Evolutionary conservation across 2,888 invertebrate species (phyloP), one percentile per base, ranked within the genome.

Genomic region (Cybosia mesomella): DNA sequence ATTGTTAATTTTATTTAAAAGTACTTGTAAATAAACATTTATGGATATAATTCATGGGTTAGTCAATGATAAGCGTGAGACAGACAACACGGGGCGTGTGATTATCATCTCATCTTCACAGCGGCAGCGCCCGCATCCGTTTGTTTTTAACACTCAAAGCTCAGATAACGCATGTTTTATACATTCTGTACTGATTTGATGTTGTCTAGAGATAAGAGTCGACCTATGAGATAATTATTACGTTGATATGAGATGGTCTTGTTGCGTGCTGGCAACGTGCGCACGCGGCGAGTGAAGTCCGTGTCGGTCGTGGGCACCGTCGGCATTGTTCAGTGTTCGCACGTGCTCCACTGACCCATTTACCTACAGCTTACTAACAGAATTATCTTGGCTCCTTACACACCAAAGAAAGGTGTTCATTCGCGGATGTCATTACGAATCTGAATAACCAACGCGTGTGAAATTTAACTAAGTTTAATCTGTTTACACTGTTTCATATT

Each of bases 291-390:
- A 73, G 76, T 78, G 72, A 75, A 73, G 77, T 71, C 80, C 80
- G 81, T 78, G 73, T 79, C 82, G 81, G 79, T 80, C 77, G 77
- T 80, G 77, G 76, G 76, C 79, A 76, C 70, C 76, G 79, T 74
- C 81, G 82, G 85, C 87, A 91, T 91, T 92, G 92, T 92, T 90
- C 88, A 82, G 81, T 83, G 86, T 83, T 87, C 89, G 84, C 87
- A 86, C 86, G 85, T 87, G 93, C 85, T 91, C 95, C 84, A 94
- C 91, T 95, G 86, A 94, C 95, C 95, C 87, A 91, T 91, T 94
- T 95, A 91, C 89, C 88, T 85, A 85, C 85, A 85, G 86, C 91
- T 89, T 91, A 93, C 91, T 93, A 93, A 92, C 94, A 92, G 92
- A 93, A 88, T 86, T 89, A 90, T 92, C 91, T 94, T 93, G 94